Percentiles rank a stretch among this genome's conserved stretches.
phyloP scores from a whole-genome alignment of 2,888 invertebrate species.

The Dasypolia templi region DNA sequence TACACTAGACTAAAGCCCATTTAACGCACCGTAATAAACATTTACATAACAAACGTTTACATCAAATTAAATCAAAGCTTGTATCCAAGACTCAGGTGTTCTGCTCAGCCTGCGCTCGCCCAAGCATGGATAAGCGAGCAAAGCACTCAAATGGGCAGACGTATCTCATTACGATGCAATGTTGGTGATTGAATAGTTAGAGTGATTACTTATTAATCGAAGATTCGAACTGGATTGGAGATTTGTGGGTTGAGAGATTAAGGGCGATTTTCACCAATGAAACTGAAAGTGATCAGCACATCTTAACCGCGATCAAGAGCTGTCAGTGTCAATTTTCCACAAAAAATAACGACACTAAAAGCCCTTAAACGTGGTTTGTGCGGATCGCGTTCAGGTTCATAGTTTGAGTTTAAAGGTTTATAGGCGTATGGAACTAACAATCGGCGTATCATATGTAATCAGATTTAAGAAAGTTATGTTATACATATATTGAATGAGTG shows the following conservation, averaged over 20 bases:
- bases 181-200: slow-evolving; percentile 68
- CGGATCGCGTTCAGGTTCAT: too few species aligned
- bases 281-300: too few species aligned
- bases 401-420: too few species aligned
- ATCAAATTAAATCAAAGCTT: slow-evolving; percentile 37
- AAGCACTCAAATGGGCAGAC: slow-evolving; percentile 67
- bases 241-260: slow-evolving; percentile 50
- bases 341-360: too few species aligned
- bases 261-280: too few species aligned
- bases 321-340: too few species aligned
- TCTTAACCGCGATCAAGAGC: too few species aligned
- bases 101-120: slow-evolving; percentile 41
- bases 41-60: slow-evolving; percentile 44
- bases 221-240: slow-evolving; percentile 28
- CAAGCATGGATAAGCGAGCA: slow-evolving; percentile 63
- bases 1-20: slow-evolving; percentile 4
- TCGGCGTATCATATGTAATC: neutral
- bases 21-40: slow-evolving; percentile 5
- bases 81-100: slow-evolving; percentile 54
- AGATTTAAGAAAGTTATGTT: neutral
- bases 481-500: too few species aligned
- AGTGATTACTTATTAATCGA: slow-evolving; percentile 60
- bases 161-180: slow-evolving; percentile 71
- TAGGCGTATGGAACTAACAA: neutral
- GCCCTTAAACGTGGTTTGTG: too few species aligned